Conservation (phyloP, 1,140 invertebrate species). For the Pectinophora gossypiella region DNA sequence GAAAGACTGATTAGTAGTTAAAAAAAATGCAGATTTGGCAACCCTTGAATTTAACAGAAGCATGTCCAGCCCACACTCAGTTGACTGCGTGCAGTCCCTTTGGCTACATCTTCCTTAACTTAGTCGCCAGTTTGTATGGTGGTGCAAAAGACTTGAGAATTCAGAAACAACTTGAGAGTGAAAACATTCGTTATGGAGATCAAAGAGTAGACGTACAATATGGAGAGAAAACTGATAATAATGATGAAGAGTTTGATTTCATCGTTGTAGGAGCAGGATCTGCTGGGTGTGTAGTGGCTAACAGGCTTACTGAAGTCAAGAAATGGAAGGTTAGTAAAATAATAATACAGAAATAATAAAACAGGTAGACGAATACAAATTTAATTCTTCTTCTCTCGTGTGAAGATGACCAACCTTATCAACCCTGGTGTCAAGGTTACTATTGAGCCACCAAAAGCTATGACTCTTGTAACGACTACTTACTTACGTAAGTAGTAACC, state of each 20-base stretch:
- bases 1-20: too few relatives aligned
- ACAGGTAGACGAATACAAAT: not conserved
- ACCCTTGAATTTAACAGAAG: not conserved
- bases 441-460: too few relatives aligned
- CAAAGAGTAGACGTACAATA: not conserved
- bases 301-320: not conserved
- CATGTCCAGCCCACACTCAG: not conserved
- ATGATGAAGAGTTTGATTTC: not conserved
- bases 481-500: too few relatives aligned
- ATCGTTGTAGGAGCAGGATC: not conserved
- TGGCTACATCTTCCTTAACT: not conserved
- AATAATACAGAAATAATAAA: not conserved
- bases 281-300: not conserved
- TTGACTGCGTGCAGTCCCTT: not conserved
- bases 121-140: not conserved
- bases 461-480: too few relatives aligned
- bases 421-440: too few relatives aligned
- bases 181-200: not conserved
- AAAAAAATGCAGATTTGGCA: too few relatives aligned
- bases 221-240: not conserved
- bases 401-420: too few relatives aligned
- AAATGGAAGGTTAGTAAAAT: not conserved
- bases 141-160: not conserved
- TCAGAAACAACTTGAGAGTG: not conserved
- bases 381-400: not conserved